Percentiles rank a stretch among this genome's conserved stretches.
Conservation (phyloP, 1,140 invertebrate species). For the Capitella teleta region DNA sequence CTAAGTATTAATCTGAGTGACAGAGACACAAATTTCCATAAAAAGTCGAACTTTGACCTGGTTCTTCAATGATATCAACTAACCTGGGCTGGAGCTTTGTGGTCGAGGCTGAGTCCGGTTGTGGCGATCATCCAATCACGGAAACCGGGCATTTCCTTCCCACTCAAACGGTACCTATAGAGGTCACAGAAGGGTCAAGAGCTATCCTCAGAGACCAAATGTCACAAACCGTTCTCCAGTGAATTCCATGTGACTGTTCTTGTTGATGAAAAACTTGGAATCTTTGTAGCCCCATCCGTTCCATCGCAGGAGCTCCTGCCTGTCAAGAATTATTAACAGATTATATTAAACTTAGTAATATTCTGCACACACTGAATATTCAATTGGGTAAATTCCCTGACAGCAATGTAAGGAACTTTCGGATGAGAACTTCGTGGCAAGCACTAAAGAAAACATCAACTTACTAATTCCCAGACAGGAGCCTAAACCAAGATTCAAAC, state of each 20-base stretch:
- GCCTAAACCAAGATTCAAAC: too few species aligned
- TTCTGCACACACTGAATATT: too few species aligned
- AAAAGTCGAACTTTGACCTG: neutral
- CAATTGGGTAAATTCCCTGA: too few species aligned
- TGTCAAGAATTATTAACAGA: too few species aligned
- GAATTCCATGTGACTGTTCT: slow-evolving; percentile 56
- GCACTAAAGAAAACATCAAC: too few species aligned
- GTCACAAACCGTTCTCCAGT: slow-evolving; percentile 56
- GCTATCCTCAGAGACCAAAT: neutral
- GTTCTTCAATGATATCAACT: neutral
- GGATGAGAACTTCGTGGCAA: too few species aligned
- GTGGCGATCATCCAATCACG: slow-evolving; percentile 65
- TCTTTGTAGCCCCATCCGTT: slow-evolving; percentile 98
- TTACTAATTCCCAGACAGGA: too few species aligned
- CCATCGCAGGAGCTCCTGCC: slow-evolving; percentile 67
- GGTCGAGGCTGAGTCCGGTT: slow-evolving; percentile 54
- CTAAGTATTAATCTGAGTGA: neutral
- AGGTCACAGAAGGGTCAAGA: neutral
- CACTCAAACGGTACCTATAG: slow-evolving; percentile 69
- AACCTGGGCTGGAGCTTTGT: slow-evolving; percentile 41
- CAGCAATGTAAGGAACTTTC: too few species aligned
- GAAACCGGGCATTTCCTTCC: slow-evolving; percentile 63
- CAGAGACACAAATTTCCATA: neutral
- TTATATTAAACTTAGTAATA: too few species aligned
- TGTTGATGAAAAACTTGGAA: slow-evolving; percentile 60